Base-by-base conservation (phyloP, 2,888 invertebrate species). In the Noctuana brunneofusca region DNA sequence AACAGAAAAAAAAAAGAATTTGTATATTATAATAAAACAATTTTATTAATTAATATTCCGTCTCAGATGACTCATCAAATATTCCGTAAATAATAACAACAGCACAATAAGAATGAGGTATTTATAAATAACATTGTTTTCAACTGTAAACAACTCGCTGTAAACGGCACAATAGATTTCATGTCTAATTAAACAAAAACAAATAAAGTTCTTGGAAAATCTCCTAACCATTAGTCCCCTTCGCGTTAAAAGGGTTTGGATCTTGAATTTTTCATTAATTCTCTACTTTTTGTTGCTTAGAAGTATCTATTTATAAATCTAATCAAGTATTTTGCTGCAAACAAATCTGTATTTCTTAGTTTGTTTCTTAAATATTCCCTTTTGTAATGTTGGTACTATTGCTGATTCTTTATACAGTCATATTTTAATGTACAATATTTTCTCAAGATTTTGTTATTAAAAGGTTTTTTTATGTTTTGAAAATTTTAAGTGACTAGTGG, bases 101-200 rank as follows among this genome's bases (percentile, higher is more conserved):
- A 41, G 2, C 2, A 41, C 16, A 9, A 9, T 16, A 41, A 16
- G 14, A 16, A 46, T 46, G 1, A 20, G 20, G 12, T 46, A 46
- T 22, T 22, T 46, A 46, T 46, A 46, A 46, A 46, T 16, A 41
- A 41, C 18, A 9, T 16, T 16, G 41, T 41, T 41, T 16, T 16
- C 18, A 41, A 41, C n/a, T 2, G 41, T 6, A 16, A 16, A 8
- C 41, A 16, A 8, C 41, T 16, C 41, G 41, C 16, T 41, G 16
- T 16, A 41, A 41, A 41, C 16, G 46, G 22, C 22, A 46, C 46
- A 22, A 46, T 20, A 22, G 46, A 22, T 22, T 22, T 20, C 11
- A 4, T 55, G 55, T 43, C 41, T 43, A 55, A 55, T 55, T 55
- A 55, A 55, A 22, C 46, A 41, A 46, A 46, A 46, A 46, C 46